Evolutionary conservation across 1,140 invertebrate species (phyloP), one percentile per base, ranked within the genome.

Genomic region (Cotesia typhae): DNA sequence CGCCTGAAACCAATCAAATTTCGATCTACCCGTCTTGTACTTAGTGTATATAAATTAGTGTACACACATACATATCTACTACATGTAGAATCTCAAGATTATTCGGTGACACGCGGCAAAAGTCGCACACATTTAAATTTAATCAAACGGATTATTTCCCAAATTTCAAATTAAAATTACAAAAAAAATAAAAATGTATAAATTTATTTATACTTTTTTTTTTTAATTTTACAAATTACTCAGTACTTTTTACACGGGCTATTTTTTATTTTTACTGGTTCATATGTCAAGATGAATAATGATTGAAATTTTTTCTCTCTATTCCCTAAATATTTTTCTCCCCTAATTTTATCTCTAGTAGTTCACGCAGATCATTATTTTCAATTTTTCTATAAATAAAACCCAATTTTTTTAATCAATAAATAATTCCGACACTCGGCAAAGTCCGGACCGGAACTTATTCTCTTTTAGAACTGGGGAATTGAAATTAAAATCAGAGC

Each of bases 1-100:
- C 71, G 70, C 76, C 74, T 76, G 72, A 75, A 80, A 83, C 80
- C 82, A 84, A 84, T 84, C 81, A 79, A 82, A 84, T 84, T 84
- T 80, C 74, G 71, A 79, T 80, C 77, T 72, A 71, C 69, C 59
- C 64, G 61, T 14, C 5, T 20, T 36, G 38, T 37, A 47, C 36
- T 65, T 37, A 17, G 17, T 17, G 17, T 17, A 17, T 17, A 41
- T 37, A 65, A n/a, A 14, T 38, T 65, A 36, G 37, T 63, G 38
- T 37, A 37, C 9, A 38, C 9, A 65, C 63, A 65, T 37, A 37
- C 37, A 37, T n/a, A 14, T 57, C 9, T 20, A 47, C 17, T 57
- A 69, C 57, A 53, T 57, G 3, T 9, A 59, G 14, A 35, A 59
- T 59, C 20, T 59, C 51, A 10, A 35, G 47, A 64, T 55, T 60